These are phyloP conservation scores for Drosophila ficusphila DNA, from an alignment of 1,140 invertebrate genomes.

Conservation along the genomic window DNA sequence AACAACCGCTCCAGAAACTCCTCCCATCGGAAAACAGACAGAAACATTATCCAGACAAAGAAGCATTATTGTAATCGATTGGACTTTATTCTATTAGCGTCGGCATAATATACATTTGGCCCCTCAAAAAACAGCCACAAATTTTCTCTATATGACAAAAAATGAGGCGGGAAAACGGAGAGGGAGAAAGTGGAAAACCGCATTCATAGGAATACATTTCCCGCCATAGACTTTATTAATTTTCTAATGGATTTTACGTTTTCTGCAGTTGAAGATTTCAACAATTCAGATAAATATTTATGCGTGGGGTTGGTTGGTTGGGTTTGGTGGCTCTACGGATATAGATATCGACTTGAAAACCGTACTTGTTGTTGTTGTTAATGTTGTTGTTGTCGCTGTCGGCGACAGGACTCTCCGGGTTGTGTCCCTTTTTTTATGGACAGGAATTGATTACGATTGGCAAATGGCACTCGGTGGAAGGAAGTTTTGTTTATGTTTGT, in stretches of 20 bases:
- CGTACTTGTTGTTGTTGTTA: conserved; percentile 44
- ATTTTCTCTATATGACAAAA: conserved; percentile 46
- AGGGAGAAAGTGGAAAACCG: conserved; percentile 45
- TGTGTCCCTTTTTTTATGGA: conserved; percentile 68
- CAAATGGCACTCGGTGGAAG: conserved; percentile 76
- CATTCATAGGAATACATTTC: conserved; percentile 43
- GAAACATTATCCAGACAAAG: conserved; percentile 52
- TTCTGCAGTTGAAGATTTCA: conserved; percentile 75
- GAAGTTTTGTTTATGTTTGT: conserved; percentile 75
- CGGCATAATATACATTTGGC: conserved; percentile 35
- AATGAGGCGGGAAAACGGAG: conserved; percentile 7
- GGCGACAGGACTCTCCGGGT: conserved; percentile 53
- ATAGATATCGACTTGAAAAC: conserved; percentile 42
- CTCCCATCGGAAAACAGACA: background rate
- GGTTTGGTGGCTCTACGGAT: conserved; percentile 41
- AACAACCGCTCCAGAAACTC: conserved; percentile 9
- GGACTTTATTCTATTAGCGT: conserved; percentile 59
- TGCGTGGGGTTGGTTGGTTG: conserved; percentile 27
- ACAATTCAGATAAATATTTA: conserved; percentile 80
- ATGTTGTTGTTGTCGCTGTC: conserved; percentile 50
- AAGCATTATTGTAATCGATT: conserved; percentile 72
- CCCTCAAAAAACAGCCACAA: conserved; percentile 49
- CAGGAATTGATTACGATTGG: conserved; percentile 80
- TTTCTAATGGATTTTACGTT: conserved; percentile 84
- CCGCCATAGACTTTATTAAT: conserved; percentile 75